Evolutionary conservation across 2,113 vertebrate species (phyloP).

Genomic region (Pipa parva): DNA sequence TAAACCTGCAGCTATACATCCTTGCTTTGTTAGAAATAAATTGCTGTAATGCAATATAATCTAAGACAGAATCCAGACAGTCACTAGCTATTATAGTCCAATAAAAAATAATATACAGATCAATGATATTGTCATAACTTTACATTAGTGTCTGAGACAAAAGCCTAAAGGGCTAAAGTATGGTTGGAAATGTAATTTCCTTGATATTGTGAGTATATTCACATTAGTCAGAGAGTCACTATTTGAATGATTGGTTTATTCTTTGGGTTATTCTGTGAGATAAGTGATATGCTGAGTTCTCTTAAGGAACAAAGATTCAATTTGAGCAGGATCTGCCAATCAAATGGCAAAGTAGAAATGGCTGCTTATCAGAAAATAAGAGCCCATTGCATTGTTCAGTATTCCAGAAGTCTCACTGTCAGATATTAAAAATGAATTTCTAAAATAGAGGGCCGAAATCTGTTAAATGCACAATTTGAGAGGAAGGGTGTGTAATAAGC

Average conservation of each 20-base stretch:
- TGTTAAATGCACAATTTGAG: no score
- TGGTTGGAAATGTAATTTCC: conserved; percentile 32
- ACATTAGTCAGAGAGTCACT: conserved; percentile 10
- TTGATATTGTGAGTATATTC: conserved; percentile 15
- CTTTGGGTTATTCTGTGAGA: conserved; percentile 26
- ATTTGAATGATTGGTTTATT: conserved; percentile 2
- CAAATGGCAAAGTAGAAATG: neutral
- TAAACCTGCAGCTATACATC: conserved; percentile 1
- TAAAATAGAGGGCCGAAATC: no score
- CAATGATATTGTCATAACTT: conserved; percentile 37
- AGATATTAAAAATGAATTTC: neutral
- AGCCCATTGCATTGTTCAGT: neutral
- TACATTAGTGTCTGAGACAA: conserved; percentile 33
- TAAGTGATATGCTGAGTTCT: conserved; percentile 18
- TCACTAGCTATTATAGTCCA: conserved; percentile 25
- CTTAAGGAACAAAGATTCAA: conserved; percentile 25
- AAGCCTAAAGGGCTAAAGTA: conserved; percentile 26
- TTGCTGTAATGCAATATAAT: conserved; percentile 25
- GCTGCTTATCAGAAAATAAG: conserved; percentile 4
- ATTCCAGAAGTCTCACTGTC: neutral
- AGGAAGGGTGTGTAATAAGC: no score
- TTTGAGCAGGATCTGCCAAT: conserved; percentile 17
- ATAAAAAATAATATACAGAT: conserved; percentile 34
- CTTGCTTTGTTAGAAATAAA: conserved; percentile 3
- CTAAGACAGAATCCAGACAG: conserved; percentile 17